Evolutionary conservation across 2,113 vertebrate species (phyloP), one percentile per base, ranked within the genome.

Genomic region (Haemorhous mexicanus): DNA sequence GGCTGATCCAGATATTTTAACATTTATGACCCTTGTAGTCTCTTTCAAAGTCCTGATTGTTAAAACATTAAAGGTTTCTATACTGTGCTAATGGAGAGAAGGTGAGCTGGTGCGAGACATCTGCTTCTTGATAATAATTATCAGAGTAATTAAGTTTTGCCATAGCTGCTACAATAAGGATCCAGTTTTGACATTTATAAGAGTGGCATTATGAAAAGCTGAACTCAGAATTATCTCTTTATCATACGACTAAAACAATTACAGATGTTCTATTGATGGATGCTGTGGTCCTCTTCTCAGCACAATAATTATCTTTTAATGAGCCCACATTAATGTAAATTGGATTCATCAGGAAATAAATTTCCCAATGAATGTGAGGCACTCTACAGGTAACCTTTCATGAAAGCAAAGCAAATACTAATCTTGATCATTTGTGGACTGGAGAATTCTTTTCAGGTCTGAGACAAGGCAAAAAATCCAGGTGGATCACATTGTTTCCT

Each of bases 261-360:
- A 97, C 96, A 97, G 97, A 95, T 96, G 97, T 97, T 97, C 93
- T 92, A 87, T 85, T 91, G 96, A 95, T 96, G 89, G 84, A 87
- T 96, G 91, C 97, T 78, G 85, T 41, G n/a, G 94, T 90, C 95
- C 90, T 97, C 92, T 96, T 96, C 92, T 95, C 91, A 90, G 85
- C 80, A 93, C 78, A 96, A 97, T 98, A 98, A 99, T 99, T 98
- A 98, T 96, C 98, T 99, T 98, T 98, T 99, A 99, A 99, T 98
- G 98, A 98, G 98, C 98, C 97, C 94, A 95, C 98, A 99, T 99
- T 99, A 98, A 98, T 98, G 99, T 97, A 98, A 98, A 99, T 99
- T 97, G 92, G 97, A 98, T 98, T 98, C 97, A 98, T 95, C 84
- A 96, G 98, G 97, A 98, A 97, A 98, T 98, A 97, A 98, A 98